These are phyloP conservation scores for Nibea albiflora DNA, from an alignment of 2,113 vertebrate species.

Conservation along the genomic window DNA sequence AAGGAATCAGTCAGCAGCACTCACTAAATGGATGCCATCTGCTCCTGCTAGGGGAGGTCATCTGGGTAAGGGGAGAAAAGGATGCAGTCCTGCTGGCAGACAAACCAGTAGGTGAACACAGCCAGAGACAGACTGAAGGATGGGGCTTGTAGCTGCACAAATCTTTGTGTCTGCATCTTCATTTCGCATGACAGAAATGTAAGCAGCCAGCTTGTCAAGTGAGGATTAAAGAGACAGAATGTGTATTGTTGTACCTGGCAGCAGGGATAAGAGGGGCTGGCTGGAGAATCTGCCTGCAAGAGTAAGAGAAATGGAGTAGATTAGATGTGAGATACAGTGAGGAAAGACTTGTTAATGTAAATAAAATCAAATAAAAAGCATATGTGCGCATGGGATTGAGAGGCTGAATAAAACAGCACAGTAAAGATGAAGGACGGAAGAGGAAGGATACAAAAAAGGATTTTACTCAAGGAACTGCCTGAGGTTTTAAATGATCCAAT, in stretches of 20 bases:
- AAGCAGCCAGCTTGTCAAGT: conserved; percentile 42
- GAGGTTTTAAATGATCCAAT: conserved; percentile 39
- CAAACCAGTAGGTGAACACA: conserved; percentile 39
- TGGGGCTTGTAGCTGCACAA: conserved; percentile 16
- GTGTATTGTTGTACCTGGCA: conserved; percentile 47
- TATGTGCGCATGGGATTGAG: background rate
- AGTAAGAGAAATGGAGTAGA: background rate
- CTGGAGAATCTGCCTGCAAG: background rate
- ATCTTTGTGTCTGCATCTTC: conserved; percentile 26
- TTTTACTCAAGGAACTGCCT: conserved; percentile 26
- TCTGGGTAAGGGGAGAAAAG: conserved; percentile 56
- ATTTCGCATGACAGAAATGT: conserved; percentile 25
- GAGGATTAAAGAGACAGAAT: conserved; percentile 24
- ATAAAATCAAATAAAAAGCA: background rate
- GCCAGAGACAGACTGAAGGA: conserved; percentile 24
- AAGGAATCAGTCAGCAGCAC: conserved; percentile 45
- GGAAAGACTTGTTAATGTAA: conserved; percentile 3
- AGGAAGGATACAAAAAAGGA: background rate
- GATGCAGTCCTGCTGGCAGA: conserved; percentile 29
- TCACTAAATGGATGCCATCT: conserved; percentile 72
- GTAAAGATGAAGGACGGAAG: conserved; percentile 15
- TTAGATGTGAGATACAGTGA: conserved; percentile 14
- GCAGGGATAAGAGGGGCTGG: conserved; percentile 8
- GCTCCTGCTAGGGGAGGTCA: conserved; percentile 55
- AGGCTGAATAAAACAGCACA: conserved; percentile 4